A percentile compares a stretch with the other conserved stretches of the same genome.
phyloP scores from a whole-genome alignment of 1,140 invertebrate genomes.

The Marisa cornuarietis region DNA sequence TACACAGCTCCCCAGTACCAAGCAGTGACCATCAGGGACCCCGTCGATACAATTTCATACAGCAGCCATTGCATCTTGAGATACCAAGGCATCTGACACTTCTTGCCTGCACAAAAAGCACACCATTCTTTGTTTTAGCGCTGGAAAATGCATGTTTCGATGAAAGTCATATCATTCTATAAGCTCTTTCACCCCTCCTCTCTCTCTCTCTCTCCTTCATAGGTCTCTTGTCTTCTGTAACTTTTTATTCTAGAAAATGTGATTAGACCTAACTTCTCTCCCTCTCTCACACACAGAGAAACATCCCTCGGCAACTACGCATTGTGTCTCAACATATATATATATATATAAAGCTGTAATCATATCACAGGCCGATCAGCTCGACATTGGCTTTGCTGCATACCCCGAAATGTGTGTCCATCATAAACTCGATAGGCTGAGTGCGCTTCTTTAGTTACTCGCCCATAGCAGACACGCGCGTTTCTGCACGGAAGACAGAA shows the following conservation, averaged over 20 bases:
- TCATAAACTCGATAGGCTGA: too few relatives aligned
- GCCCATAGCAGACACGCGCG: too few relatives aligned
- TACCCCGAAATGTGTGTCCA: too few relatives aligned
- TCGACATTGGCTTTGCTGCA: too few relatives aligned
- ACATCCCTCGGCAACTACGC: too few relatives aligned
- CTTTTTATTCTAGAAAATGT: background rate
- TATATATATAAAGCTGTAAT: background rate
- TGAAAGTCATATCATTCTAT: too few relatives aligned
- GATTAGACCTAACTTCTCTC: background rate
- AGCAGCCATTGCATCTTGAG: slow-evolving; percentile 42
- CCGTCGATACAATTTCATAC: slow-evolving; percentile 33
- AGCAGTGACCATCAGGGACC: slow-evolving; percentile 34
- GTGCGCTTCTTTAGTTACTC: too few relatives aligned
- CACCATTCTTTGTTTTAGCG: background rate
- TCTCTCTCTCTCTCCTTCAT: too few relatives aligned
- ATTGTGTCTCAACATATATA: background rate
- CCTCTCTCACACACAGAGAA: background rate
- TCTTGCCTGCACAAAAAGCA: background rate
- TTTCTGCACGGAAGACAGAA: too few relatives aligned
- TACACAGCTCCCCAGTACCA: slow-evolving; percentile 32
- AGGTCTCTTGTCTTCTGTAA: background rate
- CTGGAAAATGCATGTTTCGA: background rate
- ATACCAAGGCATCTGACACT: slow-evolving; percentile 35
- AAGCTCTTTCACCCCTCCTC: background rate
- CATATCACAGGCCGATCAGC: background rate